Evolutionary conservation across 2,888 invertebrate species (phyloP), one percentile per base, ranked within the genome.

Genomic region (Andrena camellia): DNA sequence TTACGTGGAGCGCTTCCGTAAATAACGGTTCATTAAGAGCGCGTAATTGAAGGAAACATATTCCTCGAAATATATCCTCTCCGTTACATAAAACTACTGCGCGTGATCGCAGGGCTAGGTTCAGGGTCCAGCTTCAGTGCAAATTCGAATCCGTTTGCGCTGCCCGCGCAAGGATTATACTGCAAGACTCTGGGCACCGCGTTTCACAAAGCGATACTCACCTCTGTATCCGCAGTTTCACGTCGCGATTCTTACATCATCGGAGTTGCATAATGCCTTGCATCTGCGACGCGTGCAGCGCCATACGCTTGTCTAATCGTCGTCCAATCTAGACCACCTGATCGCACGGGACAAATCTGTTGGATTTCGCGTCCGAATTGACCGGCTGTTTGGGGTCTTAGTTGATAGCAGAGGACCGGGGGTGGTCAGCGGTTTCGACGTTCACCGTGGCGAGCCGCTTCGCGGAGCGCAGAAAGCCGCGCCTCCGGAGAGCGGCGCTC

Each of bases 181-280:
- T 5, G 17, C 17, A 42, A 57, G 42, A n/a, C 6, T 13, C n/a
- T 6, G 13, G 6, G n/a, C 35, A 62, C n/a, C 8, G 29, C 20
- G 64, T 10, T 29, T 13, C 20, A 17, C 23, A n/a, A 26, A 57
- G 57, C 10, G 20, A 23, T 26, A 57, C 57, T 26, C 23, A 57
- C 26, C 10, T 42, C 50, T 50, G 50, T 48, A 64, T 70, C 26
- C 54, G 2, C 63, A 35, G 73, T 76, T 83, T 81, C 57, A 67
- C 78, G 68, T 83, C 76, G 73, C 60, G 73, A 74, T 81, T 83
- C 83, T 86, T 87, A 87, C 87, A 81, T 87, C 87, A 87, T 63
- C 68, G 62, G 29, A 50, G 84, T 87, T 87, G 85, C 87, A 76
- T 85, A 87, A 87, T 82, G 63, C 26, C 52, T 78, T 74, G 78